Evolutionary conservation across 2,888 invertebrate genomes (phyloP), one percentile per base, ranked within the genome.

Genomic region (Limnephilus marmoratus): DNA sequence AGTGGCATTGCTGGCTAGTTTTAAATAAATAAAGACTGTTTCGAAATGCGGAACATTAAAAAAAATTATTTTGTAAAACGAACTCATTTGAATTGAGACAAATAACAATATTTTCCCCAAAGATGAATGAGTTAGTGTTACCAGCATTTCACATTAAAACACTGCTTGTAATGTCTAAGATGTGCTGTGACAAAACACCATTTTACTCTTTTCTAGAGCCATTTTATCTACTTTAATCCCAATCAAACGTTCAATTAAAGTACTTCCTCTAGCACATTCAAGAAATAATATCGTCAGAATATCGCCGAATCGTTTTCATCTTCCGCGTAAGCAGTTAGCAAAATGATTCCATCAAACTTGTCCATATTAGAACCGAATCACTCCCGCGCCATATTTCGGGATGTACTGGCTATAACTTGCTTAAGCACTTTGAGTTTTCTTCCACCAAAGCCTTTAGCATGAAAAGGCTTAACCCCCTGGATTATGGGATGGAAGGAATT

Each of bases 401-500:
- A 37, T 29, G 24, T 41, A 41, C 45, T 86, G 85, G 15, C 29
- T 45, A 49, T 86, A 86, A 86, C 29, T 86, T 86, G 49, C 41
- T 29, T 86, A 86, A 86, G 85, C 45, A 86, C 85, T 86, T 34
- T 53, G 53, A 87, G 68, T 87, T 87, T 87, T 68, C 87, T 87
- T 87, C 87, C 87, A 29, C 34, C 18, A 53, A 87, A 87, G 53
- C 87, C 87, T 87, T 87, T 53, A 53, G 87, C 87, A 87, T 68
- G 87, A 87, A 86, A 87, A 87, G 87, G 18, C 37, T 87, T 87
- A 87, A 92, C 92, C 90, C 68, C 85, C 82, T 90, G 88, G 92
- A 92, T 92, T 92, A 92, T 88, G 92, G 90, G 90, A 90, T 92
- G 68, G 90, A 82, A 82, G 90, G 89, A 90, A 92, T 90, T 92